Percentiles rank a stretch among this genome's conserved stretches.
Conservation (phyloP, 2,797 vertebrate genomes). For the Uromys caudimaculatus region DNA sequence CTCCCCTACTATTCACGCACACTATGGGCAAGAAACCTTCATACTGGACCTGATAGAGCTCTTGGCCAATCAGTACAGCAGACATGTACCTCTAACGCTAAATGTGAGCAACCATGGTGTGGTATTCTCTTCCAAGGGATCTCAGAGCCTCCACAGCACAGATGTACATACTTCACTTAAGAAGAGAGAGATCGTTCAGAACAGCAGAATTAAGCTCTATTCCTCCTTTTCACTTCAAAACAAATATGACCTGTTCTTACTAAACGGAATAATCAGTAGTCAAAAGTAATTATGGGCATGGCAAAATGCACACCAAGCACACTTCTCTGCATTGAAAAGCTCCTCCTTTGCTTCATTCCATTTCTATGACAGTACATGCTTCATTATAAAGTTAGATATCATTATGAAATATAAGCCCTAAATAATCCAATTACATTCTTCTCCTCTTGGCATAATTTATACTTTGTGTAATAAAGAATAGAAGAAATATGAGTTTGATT, state of each 20-base stretch:
- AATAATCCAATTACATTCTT: conserved; percentile 76
- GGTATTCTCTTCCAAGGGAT: neutral
- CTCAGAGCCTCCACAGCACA: neutral
- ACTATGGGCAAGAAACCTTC: neutral
- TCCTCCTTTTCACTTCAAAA: conserved; percentile 17
- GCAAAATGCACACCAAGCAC: neutral
- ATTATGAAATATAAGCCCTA: conserved; percentile 69
- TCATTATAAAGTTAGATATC: conserved; percentile 68
- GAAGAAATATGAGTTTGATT: conserved; percentile 53
- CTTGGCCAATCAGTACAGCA: neutral
- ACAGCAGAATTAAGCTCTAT: conserved; percentile 4
- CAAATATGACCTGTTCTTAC: neutral
- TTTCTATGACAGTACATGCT: conserved; percentile 65
- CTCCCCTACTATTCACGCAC: too few relatives aligned
- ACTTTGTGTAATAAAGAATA: conserved; percentile 59
- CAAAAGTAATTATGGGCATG: neutral
- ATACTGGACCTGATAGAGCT: neutral
- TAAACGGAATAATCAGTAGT: neutral
- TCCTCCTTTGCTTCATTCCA: conserved; percentile 46
- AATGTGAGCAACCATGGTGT: neutral
- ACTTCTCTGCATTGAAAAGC: conserved; percentile 49
- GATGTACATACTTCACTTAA: neutral
- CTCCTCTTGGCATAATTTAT: conserved; percentile 52
- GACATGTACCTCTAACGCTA: neutral
- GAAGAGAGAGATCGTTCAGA: neutral